Percentiles rank a stretch among this genome's conserved stretches.
Conservation (phyloP, 2,797 vertebrate genomes). For the Alca torda region DNA sequence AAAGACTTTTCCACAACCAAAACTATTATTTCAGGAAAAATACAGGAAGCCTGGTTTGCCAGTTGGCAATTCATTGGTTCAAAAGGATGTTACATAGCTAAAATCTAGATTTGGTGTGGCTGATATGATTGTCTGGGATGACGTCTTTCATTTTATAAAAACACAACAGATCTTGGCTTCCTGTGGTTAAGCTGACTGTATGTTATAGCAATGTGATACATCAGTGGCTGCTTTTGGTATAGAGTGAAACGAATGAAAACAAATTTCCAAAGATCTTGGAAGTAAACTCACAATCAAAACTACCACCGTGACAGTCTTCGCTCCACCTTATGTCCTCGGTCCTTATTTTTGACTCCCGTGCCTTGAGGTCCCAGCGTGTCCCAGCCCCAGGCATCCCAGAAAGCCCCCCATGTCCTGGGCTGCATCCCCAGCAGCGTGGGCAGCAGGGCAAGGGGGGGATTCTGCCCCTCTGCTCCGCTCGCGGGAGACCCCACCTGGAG, state of each 20-base stretch:
- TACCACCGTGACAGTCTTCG: not conserved
- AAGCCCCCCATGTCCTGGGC: too few relatives aligned
- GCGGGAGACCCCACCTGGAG: too few relatives aligned
- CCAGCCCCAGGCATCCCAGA: too few relatives aligned
- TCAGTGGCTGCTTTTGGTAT: not conserved
- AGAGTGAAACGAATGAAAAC: not conserved
- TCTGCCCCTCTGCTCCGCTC: too few relatives aligned
- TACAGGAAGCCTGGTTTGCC: not conserved
- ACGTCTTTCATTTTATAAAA: not conserved
- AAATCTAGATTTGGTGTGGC: not conserved
- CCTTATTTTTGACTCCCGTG: accelerated
- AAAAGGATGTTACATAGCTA: not conserved
- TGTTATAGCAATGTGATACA: not conserved
- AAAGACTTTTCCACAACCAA: not conserved
- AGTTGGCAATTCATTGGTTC: not conserved
- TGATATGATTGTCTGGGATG: not conserved
- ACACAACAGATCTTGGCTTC: not conserved
- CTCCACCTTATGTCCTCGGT: not conserved
- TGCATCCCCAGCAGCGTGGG: too few relatives aligned
- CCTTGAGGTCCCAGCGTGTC: accelerated
- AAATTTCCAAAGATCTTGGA: not conserved
- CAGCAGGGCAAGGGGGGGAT: too few relatives aligned
- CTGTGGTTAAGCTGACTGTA: accelerated
- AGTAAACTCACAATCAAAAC: not conserved
- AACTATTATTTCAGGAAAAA: not conserved